Percentiles rank a stretch among this genome's conserved stretches.
These are phyloP conservation scores for Troides oblongomaculatus DNA, from an alignment of 2,888 invertebrate genomes.

Conservation along the genomic window DNA sequence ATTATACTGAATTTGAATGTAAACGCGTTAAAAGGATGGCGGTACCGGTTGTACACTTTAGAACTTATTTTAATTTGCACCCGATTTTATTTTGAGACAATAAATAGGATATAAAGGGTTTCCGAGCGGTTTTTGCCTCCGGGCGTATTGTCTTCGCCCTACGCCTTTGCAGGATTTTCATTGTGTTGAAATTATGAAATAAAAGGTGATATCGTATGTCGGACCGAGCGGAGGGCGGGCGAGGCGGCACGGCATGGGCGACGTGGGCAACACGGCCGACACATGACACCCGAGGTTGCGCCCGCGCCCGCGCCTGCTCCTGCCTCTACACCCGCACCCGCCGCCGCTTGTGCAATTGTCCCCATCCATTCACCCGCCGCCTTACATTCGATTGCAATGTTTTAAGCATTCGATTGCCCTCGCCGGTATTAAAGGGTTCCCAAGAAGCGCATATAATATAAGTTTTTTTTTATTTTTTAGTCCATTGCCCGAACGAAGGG, in stretches of 20 bases:
- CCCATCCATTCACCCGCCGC: conserved; percentile 57
- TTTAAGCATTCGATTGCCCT: conserved; percentile 79
- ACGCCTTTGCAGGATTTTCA: conserved; percentile 68
- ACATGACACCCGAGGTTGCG: conserved; percentile 51
- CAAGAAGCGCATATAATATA: conserved; percentile 68
- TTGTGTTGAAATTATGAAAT: conserved; percentile 77
- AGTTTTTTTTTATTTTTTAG: conserved; percentile 64
- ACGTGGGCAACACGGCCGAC: conserved; percentile 38
- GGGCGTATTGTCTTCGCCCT: conserved; percentile 79
- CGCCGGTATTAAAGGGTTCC: conserved; percentile 72
- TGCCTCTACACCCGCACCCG: conserved; percentile 35
- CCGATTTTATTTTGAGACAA: conserved; percentile 79
- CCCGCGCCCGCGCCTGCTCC: conserved; percentile 41
- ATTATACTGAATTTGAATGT: conserved; percentile 43
- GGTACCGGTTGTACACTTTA: conserved; percentile 51
- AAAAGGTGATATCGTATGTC: conserved; percentile 78
- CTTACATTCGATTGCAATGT: conserved; percentile 75
- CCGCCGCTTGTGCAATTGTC: conserved; percentile 42
- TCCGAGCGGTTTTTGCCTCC: conserved; percentile 75
- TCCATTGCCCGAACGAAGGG: conserved; percentile 72
- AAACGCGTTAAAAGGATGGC: conserved; percentile 47
- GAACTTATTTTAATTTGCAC: conserved; percentile 78
- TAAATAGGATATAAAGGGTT: conserved; percentile 76
- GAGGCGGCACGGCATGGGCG: conserved; percentile 48
- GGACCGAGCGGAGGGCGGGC: conserved; percentile 52